phyloP scores from a whole-genome alignment of 2,888 invertebrate species.

The Eristalis intricaria region DNA sequence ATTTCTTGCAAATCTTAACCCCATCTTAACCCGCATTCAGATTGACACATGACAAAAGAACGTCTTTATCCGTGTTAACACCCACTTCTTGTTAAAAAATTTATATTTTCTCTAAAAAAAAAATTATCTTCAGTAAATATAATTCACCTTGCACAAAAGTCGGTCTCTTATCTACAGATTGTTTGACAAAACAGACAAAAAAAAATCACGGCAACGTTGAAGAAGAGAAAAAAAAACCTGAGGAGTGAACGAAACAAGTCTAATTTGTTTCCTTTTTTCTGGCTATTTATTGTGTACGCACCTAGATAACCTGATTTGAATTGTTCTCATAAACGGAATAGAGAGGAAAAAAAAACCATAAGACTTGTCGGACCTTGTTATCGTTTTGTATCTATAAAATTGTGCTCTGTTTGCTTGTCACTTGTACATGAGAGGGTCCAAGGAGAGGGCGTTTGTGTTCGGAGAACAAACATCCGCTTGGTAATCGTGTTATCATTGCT shows the following conservation, averaged over 20 bases:
- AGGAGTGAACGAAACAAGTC: slow-evolving; percentile 28
- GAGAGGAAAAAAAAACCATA: slow-evolving; percentile 11
- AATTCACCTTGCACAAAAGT: slow-evolving; percentile 62
- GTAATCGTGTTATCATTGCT: slow-evolving; percentile 21
- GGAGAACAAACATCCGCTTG: slow-evolving; percentile 47
- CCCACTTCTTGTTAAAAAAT: not conserved
- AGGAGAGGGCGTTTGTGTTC: slow-evolving; percentile 26
- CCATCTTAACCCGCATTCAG: too few relatives aligned
- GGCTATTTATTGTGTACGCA: slow-evolving; percentile 56
- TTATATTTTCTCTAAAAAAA: not conserved
- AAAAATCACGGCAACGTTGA: slow-evolving; percentile 17
- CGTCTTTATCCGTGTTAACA: not conserved
- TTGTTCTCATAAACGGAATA: slow-evolving; percentile 45
- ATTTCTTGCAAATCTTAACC: too few relatives aligned
- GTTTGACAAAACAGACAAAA: slow-evolving; percentile 38
- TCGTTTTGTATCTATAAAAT: slow-evolving; percentile 59
- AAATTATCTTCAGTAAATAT: slow-evolving; percentile 41
- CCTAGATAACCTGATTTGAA: slow-evolving; percentile 63
- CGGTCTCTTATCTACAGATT: slow-evolving; percentile 43
- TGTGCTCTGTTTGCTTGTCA: slow-evolving; percentile 47
- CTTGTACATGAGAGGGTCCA: slow-evolving; percentile 49
- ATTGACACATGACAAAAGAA: not conserved
- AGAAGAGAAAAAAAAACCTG: slow-evolving; percentile 7
- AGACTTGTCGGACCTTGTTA: slow-evolving; percentile 56
- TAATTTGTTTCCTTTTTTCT: slow-evolving; percentile 62